Conservation (phyloP, 2,888 invertebrate genomes). For the Eueremaeus valkanovi region DNA sequence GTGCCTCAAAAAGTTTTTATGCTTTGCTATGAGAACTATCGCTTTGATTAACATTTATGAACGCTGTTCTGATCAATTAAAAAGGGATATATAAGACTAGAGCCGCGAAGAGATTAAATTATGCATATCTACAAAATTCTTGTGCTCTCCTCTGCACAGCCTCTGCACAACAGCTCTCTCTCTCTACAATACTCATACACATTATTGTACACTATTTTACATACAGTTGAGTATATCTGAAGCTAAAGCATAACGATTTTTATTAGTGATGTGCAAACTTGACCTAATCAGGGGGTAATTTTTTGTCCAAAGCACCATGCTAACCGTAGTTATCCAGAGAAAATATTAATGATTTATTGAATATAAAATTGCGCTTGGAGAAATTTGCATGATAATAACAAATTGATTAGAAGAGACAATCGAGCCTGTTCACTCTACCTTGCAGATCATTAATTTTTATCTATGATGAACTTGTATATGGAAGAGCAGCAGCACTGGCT, state of each 20-base stretch:
- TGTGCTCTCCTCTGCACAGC: background rate
- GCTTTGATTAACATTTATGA: slow-evolving; percentile 25
- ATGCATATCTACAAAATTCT: slow-evolving; percentile 13
- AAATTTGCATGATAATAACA: no score
- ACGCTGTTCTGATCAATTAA: slow-evolving; percentile 27
- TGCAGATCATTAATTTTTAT: no score
- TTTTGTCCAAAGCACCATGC: no score
- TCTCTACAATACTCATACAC: background rate
- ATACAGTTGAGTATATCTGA: slow-evolving; percentile 3
- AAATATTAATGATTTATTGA: no score
- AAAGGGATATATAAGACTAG: slow-evolving; percentile 4
- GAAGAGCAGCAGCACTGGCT: no score
- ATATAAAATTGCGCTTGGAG: no score
- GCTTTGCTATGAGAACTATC: background rate
- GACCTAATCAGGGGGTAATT: no score
- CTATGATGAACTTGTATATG: no score
- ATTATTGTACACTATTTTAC: slow-evolving; percentile 4
- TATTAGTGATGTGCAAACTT: background rate
- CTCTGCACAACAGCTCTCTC: background rate
- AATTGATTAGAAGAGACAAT: no score
- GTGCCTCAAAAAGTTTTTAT: background rate
- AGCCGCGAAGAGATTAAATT: slow-evolving; percentile 29
- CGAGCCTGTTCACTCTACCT: no score
- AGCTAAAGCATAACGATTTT: slow-evolving; percentile 3
- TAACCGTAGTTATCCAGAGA: no score